Evolutionary conservation across 2,888 invertebrate genomes (phyloP).

Genomic region (Acrobasis repandana): DNA sequence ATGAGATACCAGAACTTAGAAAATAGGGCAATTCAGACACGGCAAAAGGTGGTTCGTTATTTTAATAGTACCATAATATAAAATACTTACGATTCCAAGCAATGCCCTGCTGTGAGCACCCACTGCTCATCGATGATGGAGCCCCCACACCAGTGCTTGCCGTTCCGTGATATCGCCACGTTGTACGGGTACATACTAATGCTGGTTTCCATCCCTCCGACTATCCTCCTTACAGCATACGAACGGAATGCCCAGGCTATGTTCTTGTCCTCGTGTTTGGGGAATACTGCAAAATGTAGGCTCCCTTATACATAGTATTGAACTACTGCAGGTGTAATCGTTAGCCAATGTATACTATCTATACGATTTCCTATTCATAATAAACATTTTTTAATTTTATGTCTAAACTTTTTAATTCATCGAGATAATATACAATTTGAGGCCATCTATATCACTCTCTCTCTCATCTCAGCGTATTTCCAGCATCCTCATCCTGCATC

Average conservation of each 20-base stretch:
- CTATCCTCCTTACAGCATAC: conserved; percentile 67
- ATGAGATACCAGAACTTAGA: too few relatives aligned
- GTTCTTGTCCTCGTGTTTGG: conserved; percentile 47
- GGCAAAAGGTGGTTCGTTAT: too few relatives aligned
- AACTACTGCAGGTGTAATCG: too few relatives aligned
- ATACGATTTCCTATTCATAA: too few relatives aligned
- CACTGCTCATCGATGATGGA: conserved; percentile 77
- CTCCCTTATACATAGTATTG: too few relatives aligned
- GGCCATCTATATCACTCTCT: background rate
- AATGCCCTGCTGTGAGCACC: conserved; percentile 76
- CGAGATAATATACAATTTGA: too few relatives aligned
- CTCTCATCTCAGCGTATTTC: background rate
- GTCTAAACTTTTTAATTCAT: too few relatives aligned
- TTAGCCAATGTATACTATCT: too few relatives aligned
- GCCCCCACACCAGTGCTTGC: conserved; percentile 75
- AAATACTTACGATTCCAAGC: conserved; percentile 64
- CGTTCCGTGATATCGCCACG: conserved; percentile 66
- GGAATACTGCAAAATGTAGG: conserved; percentile 38
- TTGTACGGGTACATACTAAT: conserved; percentile 75
- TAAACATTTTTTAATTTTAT: too few relatives aligned
- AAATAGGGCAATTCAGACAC: too few relatives aligned
- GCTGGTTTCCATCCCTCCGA: conserved; percentile 75
- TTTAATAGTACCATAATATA: too few relatives aligned
- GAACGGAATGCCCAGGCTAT: conserved; percentile 68
- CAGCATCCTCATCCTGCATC: too few relatives aligned